A percentile compares a stretch with the other conserved stretches of the same genome.
phyloP scores from a whole-genome alignment of 92 coral and sea anemone species.

The Zoanthus gigantus region DNA sequence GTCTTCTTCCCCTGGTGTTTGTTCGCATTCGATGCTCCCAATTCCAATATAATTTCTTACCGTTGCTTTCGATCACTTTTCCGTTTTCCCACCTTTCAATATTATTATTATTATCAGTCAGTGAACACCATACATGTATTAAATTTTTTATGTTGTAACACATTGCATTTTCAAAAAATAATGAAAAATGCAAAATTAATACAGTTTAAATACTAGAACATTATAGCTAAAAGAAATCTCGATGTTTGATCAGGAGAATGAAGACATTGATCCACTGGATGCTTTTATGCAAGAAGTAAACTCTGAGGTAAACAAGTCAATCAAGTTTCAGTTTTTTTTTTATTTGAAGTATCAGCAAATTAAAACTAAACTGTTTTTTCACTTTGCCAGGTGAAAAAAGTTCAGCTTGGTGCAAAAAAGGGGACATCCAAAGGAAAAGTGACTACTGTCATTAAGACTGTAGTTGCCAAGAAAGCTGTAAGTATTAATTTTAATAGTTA shows the following conservation, averaged over 20 bases:
- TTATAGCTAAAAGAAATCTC: too few species aligned
- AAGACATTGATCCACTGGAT: constrained; percentile 90
- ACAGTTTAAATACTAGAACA: too few species aligned
- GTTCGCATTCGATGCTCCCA: too few species aligned
- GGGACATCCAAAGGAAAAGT: constrained; percentile 84
- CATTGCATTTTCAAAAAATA: too few species aligned
- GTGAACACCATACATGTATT: too few species aligned
- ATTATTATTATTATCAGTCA: too few species aligned
- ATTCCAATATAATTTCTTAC: too few species aligned
- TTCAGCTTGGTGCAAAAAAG: constrained; percentile 80
- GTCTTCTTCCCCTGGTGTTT: too few species aligned
- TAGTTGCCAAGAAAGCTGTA: constrained; percentile 84
- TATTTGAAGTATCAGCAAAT: not conserved
- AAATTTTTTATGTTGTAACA: too few species aligned
- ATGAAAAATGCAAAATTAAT: too few species aligned
- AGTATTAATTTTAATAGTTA: constrained; percentile 19
- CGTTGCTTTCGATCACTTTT: too few species aligned
- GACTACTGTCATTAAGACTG: constrained; percentile 91
- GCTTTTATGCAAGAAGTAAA: constrained; percentile 97
- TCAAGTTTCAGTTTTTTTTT: not conserved
- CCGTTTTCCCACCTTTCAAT: too few species aligned
- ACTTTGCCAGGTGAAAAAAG: constrained; percentile 82
- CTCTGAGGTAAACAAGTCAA: constrained; percentile 69
- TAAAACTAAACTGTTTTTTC: not conserved
- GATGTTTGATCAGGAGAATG: constrained; percentile 58